Conservation (phyloP, 2,797 vertebrate genomes). For the Serranus cabrilla region DNA sequence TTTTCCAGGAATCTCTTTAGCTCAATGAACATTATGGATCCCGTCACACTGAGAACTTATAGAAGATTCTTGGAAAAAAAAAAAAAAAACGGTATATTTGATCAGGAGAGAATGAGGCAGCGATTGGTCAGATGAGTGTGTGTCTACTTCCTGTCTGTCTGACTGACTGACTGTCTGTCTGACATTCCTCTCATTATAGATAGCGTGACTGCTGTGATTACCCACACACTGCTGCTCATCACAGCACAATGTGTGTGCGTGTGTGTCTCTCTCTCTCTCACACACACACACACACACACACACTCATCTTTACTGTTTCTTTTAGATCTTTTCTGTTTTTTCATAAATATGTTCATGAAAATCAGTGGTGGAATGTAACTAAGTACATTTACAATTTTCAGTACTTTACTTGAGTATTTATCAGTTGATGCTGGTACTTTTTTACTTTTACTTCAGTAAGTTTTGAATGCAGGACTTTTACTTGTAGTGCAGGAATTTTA, state of each 20-base stretch:
- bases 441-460: no score
- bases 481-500: no score
- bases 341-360: no score
- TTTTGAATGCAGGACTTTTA: no score
- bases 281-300: no score
- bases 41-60: not conserved
- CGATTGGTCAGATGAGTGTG: not conserved
- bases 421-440: no score
- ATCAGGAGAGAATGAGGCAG: conserved; percentile 2
- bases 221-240: conserved; percentile 64
- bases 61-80: conserved; percentile 5
- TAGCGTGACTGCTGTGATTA: conserved; percentile 68
- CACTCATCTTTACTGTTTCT: no score
- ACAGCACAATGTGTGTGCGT: conserved; percentile 23
- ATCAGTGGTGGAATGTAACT: no score
- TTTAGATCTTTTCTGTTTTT: no score
- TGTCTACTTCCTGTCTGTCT: conserved; percentile 38
- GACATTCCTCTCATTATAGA: conserved; percentile 62
- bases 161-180: conserved; percentile 39
- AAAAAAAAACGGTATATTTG: not conserved
- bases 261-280: not conserved
- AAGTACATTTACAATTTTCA: no score
- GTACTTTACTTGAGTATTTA: no score
- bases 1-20: conserved; percentile 25
- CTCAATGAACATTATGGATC: not conserved